Evolutionary conservation across 2,113 vertebrate species (phyloP), one percentile per base, ranked within the genome.

Genomic region (Oceanites oceanicus): DNA sequence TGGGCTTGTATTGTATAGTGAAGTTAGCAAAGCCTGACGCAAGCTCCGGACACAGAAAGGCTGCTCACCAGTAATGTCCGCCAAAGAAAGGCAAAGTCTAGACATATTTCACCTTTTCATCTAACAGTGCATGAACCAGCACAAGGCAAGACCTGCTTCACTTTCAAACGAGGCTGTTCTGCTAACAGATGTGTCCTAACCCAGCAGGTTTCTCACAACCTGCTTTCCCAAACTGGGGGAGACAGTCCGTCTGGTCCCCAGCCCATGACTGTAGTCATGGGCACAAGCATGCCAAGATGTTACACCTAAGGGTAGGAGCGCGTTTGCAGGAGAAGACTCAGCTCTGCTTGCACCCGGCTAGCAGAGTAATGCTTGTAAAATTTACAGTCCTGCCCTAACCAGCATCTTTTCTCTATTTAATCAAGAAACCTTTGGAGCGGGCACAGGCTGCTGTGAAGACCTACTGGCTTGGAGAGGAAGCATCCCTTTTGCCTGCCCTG

Each of bases 141-240:
- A 30, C 7, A 4, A 34, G 58, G 16, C 1, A 3, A 83, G 52
- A 36, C 20, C 56, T 55, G 4, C 0, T 20, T 34, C 5, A 1
- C 52, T 29, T 55, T 66, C 4, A 3, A 38, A 42, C 0, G 3
- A 74, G 38, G 44, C 13, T 3, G 2, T 25, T 58, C 49, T 19
- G 42, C 42, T 68, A 27, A 16, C 3, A 11, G 19, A 17, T 5
- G 1, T 5, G 3, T 71, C 53, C 66, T 62, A 73, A 25, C 27
- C 30, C 77, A 45, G 49, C 36, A 74, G 55, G 11, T 76, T 72
- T 59, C 67, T n/a, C 72, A 23, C 29, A 30, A 3, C 7, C 45
- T 45, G 55, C 87, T 90, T 25, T 71, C 32, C 36, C 76, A 53
- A 36, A 55, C 10, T 2, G 9, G 6, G 13, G 50, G 10, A 55